Percentiles rank a stretch among this genome's conserved stretches.
phyloP scores from a whole-genome alignment of 1,140 invertebrate genomes.

The Lethocerus indicus region DNA sequence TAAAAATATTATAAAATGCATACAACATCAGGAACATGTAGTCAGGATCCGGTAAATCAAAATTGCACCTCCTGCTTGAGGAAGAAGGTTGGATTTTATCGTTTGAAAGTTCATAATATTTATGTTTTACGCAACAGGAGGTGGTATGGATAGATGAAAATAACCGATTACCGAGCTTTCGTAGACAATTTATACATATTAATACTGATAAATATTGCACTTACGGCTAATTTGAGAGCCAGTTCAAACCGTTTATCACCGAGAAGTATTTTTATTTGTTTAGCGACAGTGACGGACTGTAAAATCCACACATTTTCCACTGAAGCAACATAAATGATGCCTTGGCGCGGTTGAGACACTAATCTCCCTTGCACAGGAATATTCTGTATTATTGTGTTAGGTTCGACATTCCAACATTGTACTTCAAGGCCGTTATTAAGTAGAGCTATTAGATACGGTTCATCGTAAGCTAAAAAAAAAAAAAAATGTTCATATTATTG shows the following conservation, averaged over 20 bases:
- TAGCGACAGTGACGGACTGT: slow-evolving; percentile 51
- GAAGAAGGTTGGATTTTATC: too few relatives aligned
- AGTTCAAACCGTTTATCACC: slow-evolving; percentile 84
- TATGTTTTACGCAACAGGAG: neutral
- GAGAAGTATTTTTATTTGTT: slow-evolving; percentile 65
- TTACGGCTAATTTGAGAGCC: slow-evolving; percentile 81
- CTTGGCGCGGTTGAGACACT: slow-evolving; percentile 42
- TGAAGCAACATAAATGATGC: slow-evolving; percentile 72
- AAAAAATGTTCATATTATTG: too few relatives aligned
- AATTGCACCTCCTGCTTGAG: too few relatives aligned
- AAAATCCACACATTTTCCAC: slow-evolving; percentile 75
- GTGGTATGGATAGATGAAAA: too few relatives aligned
- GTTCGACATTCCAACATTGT: slow-evolving; percentile 40
- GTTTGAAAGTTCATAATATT: neutral
- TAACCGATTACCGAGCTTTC: too few relatives aligned
- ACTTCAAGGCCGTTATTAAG: slow-evolving; percentile 66
- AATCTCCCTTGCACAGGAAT: slow-evolving; percentile 50
- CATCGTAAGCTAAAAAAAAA: slow-evolving; percentile 60
- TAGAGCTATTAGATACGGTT: slow-evolving; percentile 75
- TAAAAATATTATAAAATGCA: too few relatives aligned
- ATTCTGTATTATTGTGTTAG: slow-evolving; percentile 54
- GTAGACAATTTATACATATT: too few relatives aligned
- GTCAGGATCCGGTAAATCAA: too few relatives aligned
- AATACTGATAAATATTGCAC: too few relatives aligned
- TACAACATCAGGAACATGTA: too few relatives aligned